Evolutionary conservation across 2,797 vertebrate species (phyloP), one percentile per base, ranked within the genome.

Genomic region (Psittacula echo): DNA sequence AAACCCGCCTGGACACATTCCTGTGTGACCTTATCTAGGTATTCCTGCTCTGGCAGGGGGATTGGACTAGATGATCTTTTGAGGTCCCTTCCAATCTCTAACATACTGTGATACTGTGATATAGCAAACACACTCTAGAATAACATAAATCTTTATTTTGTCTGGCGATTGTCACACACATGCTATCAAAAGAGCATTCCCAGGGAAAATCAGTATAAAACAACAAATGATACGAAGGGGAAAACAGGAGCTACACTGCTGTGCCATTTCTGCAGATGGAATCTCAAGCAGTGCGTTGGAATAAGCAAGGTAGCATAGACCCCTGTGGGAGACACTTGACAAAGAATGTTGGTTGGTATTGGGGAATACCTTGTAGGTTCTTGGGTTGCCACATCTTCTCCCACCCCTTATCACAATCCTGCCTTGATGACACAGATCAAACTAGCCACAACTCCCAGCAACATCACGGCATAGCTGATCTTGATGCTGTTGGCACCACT

Each of bases 111-210:
- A 34, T 34, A 34, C 34, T 53, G 21, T 53, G 87, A 34, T 77
- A 16, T 9, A 68, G 62, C 45, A 75, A 87, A 78, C 48, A 54
- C 56, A 27, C 73, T 89, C 56, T 72, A 92, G 91, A 93, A 91
- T 75, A 92, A 92, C 68, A 74, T n/a, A 92, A 48, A 91, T 41
- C 92, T 96, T 97, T 97, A 97, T 97, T 97, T 94, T 26, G 39
- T 11, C 78, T 50, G 67, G 76, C 18, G 3, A 0, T 73, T 48
- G 65, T 77, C 90, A 85, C 53, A 39, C 39, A 29, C 7, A 1
- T 14, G 67, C 12, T 93, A 93, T 93, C 92, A 95, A 95, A 96
- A 93, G 39, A 70, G 65, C 62, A 89, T 96, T 93, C 45, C 41
- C 6, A 1, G 67, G 82, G 72, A 74, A 92, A 89, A 80, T n/a